Conservation (phyloP, 2,113 vertebrate genomes). For the Pachypanchax playfairii region DNA sequence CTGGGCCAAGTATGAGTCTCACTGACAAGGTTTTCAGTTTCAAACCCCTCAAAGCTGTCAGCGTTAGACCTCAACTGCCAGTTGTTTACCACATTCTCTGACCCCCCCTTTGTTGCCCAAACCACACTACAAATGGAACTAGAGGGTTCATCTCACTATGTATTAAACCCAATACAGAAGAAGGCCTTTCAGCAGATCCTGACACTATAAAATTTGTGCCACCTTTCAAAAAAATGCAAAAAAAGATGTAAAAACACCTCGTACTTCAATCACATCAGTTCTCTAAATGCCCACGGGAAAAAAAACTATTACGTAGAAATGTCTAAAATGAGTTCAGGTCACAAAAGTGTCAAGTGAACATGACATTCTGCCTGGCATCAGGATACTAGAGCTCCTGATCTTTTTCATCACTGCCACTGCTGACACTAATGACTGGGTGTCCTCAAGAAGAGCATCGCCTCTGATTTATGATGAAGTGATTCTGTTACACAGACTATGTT, state of each 20-base stretch:
- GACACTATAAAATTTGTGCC: slow-evolving; percentile 23
- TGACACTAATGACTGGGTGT: slow-evolving; percentile 37
- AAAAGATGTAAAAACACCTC: slow-evolving; percentile 21
- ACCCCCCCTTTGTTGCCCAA: slow-evolving; percentile 42
- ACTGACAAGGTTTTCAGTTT: slow-evolving; percentile 69
- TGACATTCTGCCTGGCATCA: slow-evolving; percentile 46
- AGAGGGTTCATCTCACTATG: slow-evolving; percentile 47
- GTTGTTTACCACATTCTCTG: slow-evolving; percentile 46
- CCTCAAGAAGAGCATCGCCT: slow-evolving; percentile 36
- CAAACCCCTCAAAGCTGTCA: slow-evolving; percentile 65
- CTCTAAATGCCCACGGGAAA: slow-evolving; percentile 25
- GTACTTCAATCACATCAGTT: slow-evolving; percentile 29
- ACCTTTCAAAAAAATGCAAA: slow-evolving; percentile 13
- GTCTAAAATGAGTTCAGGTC: slow-evolving; percentile 57
- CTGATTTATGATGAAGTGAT: slow-evolving; percentile 65
- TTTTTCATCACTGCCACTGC: slow-evolving; percentile 56
- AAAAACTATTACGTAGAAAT: slow-evolving; percentile 56
- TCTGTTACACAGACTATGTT: slow-evolving; percentile 69
- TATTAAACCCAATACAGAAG: slow-evolving; percentile 43
- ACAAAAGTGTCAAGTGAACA: slow-evolving; percentile 53
- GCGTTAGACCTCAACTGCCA: slow-evolving; percentile 52
- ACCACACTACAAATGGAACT: slow-evolving; percentile 25
- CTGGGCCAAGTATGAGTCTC: slow-evolving; percentile 44
- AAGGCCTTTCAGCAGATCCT: slow-evolving; percentile 51
- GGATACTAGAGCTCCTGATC: slow-evolving; percentile 45